Conservation (phyloP, 2,797 vertebrate species). For the Syngnathus rostellatus region DNA sequence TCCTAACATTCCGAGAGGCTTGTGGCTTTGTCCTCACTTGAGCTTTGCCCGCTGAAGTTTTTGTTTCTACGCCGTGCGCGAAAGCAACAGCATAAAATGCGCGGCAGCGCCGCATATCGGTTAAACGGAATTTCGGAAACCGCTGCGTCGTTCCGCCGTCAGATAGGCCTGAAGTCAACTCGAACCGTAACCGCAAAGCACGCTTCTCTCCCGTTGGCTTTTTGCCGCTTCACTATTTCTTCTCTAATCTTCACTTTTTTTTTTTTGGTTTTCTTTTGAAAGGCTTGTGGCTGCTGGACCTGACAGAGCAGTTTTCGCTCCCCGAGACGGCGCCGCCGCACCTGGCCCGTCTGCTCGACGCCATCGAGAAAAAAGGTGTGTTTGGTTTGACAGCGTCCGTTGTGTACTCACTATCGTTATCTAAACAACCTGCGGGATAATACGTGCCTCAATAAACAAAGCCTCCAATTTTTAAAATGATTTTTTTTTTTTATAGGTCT, state of each 20-base stretch:
- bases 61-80: no score
- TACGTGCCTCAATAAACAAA: background rate
- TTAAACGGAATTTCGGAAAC: no score
- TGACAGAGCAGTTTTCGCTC: conserved; percentile 86
- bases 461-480: background rate
- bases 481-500: conserved; percentile 66
- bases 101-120: no score
- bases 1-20: background rate
- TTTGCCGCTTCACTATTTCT: background rate
- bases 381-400: background rate
- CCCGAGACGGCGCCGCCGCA: conserved; percentile 81
- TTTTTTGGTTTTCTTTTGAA: background rate
- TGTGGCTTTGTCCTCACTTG: background rate
- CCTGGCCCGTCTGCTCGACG: conserved; percentile 80
- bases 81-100: no score
- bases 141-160: no score
- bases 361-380: conserved; percentile 92
- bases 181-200: background rate
- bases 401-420: background rate
- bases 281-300: conserved; percentile 74
- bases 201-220: no score
- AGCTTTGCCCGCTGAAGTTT: background rate
- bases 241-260: background rate
- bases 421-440: background rate
- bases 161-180: background rate